Evolutionary conservation across 2,888 invertebrate genomes (phyloP).

Genomic region (Eugnorisma glareosa): DNA sequence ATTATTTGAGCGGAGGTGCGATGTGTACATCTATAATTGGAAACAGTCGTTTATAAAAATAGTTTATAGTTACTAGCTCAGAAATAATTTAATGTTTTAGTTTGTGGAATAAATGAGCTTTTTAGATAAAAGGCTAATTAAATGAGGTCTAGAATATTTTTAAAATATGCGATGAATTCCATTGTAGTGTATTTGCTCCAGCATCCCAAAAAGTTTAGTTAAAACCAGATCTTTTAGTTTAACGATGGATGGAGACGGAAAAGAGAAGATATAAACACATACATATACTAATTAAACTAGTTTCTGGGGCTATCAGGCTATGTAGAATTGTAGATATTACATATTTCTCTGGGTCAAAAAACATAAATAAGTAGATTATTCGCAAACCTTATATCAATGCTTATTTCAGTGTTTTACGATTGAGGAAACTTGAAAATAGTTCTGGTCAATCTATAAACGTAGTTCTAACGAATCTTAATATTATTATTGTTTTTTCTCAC

Average conservation of each 20-base stretch:
- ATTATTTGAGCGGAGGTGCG: too few relatives aligned
- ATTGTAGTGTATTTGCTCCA: not conserved
- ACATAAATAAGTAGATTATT: not conserved
- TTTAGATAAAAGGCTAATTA: not conserved
- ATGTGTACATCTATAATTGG: constrained; percentile 37
- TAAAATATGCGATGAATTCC: not conserved
- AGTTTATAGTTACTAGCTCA: constrained; percentile 29
- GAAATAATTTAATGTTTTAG: constrained; percentile 13
- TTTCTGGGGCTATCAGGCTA: not conserved
- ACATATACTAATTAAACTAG: not conserved
- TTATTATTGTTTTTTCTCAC: constrained; percentile 1
- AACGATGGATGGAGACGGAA: not conserved
- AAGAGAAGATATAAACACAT: not conserved
- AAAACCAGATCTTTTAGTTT: not conserved
- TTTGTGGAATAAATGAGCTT: not conserved
- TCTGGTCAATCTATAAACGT: not conserved
- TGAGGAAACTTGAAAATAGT: constrained; percentile 2
- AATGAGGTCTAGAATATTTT: not conserved
- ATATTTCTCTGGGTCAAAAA: not conserved
- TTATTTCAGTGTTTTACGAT: constrained; percentile 7
- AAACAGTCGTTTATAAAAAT: constrained; percentile 37
- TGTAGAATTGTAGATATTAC: not conserved
- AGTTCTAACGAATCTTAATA: constrained; percentile 13
- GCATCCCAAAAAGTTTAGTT: not conserved
- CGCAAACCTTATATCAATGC: not conserved